Evolutionary conservation across 92 coral and sea anemone species (phyloP).

Genomic region (Palythoa heliodiscus): DNA sequence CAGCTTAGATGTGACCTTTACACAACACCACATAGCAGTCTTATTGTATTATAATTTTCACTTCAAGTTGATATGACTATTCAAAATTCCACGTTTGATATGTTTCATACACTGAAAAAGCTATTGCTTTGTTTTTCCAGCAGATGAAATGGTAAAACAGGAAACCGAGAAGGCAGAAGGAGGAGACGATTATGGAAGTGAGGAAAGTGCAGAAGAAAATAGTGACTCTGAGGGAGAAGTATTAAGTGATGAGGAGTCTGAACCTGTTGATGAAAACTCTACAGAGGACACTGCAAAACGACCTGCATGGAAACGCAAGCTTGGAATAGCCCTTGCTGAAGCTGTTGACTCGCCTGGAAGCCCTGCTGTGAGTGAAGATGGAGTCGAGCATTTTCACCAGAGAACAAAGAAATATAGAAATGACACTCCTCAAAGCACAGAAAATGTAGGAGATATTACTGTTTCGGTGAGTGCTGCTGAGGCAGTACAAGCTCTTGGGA

Average conservation of each 20-base stretch:
- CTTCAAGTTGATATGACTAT: not conserved
- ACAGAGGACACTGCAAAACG: slow-evolving; percentile 22
- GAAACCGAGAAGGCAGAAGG: slow-evolving; percentile 50
- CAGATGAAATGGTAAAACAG: slow-evolving; percentile 31
- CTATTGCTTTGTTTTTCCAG: not conserved
- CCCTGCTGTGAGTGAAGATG: slow-evolving; percentile 42
- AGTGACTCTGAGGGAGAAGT: slow-evolving; percentile 62
- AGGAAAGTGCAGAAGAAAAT: slow-evolving; percentile 65
- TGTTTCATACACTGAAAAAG: not conserved
- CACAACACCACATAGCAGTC: too few relatives aligned
- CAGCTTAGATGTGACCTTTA: too few relatives aligned
- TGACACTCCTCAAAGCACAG: not conserved
- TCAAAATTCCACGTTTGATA: too few relatives aligned
- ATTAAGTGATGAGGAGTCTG: slow-evolving; percentile 64
- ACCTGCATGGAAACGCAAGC: slow-evolving; percentile 35
- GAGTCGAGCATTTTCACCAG: slow-evolving; percentile 1
- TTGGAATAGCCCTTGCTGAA: slow-evolving; percentile 20
- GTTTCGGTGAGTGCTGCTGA: slow-evolving; percentile 44
- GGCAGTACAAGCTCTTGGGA: slow-evolving; percentile 36
- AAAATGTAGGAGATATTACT: not conserved
- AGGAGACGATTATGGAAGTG: slow-evolving; percentile 87
- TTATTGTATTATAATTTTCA: too few relatives aligned
- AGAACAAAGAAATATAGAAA: slow-evolving; percentile 27
- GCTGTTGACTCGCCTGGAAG: slow-evolving; percentile 33
- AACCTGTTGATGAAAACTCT: slow-evolving; percentile 41